Conservation (phyloP, 2,888 invertebrate species). For the Polymixis flavicincta region DNA sequence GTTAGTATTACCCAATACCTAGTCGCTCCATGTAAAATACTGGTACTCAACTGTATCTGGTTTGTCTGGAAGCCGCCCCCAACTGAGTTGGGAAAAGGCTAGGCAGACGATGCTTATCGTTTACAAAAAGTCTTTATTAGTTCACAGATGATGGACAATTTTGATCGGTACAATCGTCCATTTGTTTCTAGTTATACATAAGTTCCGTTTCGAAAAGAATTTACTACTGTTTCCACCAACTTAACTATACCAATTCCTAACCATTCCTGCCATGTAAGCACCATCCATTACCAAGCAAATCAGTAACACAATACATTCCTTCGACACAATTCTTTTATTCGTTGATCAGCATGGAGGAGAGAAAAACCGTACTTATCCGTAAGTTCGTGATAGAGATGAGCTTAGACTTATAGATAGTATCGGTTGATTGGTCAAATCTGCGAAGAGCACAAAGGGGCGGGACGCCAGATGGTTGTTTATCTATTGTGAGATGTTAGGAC, state of each 20-base stretch:
- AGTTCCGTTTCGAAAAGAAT: neutral
- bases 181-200: neutral
- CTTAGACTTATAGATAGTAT: conserved; percentile 51
- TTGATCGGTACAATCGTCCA: neutral
- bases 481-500: conserved; percentile 63
- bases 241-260: conserved; percentile 24
- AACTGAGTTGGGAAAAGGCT: too few relatives aligned
- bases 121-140: neutral
- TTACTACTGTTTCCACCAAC: neutral
- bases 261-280: conserved; percentile 22
- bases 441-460: conserved; percentile 83
- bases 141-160: neutral
- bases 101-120: too few relatives aligned
- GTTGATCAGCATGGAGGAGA: conserved; percentile 50
- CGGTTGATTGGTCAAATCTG: conserved; percentile 88
- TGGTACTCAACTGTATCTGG: too few relatives aligned
- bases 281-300: conserved; percentile 41
- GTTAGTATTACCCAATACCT: too few relatives aligned
- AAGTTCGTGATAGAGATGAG: conserved; percentile 62
- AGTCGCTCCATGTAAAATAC: too few relatives aligned
- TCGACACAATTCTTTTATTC: conserved; percentile 56
- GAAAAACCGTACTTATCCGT: conserved; percentile 47
- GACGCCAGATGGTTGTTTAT: conserved; percentile 75
- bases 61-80: too few relatives aligned
- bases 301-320: conserved; percentile 35